Evolutionary conservation across 1,140 invertebrate species (phyloP).

Genomic region (Eueides isabella): DNA sequence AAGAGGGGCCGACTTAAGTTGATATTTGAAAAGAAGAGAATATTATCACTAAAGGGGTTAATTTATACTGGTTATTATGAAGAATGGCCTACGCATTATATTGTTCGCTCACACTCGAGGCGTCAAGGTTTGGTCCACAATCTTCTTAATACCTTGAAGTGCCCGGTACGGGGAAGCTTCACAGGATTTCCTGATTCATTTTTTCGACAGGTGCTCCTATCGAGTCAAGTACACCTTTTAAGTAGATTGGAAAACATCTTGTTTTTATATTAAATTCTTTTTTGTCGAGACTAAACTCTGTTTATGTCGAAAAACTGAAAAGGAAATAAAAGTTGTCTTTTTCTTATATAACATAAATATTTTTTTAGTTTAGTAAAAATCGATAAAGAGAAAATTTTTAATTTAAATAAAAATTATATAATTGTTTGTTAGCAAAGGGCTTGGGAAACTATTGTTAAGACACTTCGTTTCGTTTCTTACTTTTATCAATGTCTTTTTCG

Average conservation of each 20-base stretch:
- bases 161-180: conserved; percentile 40
- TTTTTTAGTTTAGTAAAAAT: too few species aligned
- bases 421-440: too few species aligned
- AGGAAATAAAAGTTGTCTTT: background rate
- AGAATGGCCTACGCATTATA: conserved; percentile 46
- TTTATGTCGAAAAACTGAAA: background rate
- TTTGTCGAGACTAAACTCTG: too few species aligned
- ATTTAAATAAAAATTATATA: too few species aligned
- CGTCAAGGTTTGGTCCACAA: conserved; percentile 68
- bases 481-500: too few species aligned
- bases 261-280: conserved; percentile 15
- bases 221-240: conserved; percentile 20
- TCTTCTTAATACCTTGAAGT: conserved; percentile 69
- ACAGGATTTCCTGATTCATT: conserved; percentile 46
- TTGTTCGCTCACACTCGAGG: conserved; percentile 48
- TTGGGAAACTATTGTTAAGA: too few species aligned
- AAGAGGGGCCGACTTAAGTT: conserved; percentile 40
- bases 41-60: conserved; percentile 26
- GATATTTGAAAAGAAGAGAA: conserved; percentile 12
- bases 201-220: conserved; percentile 61
- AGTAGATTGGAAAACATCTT: conserved; percentile 20
- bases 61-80: conserved; percentile 38
- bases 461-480: too few species aligned
- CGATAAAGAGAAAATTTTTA: too few species aligned
- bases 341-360: too few species aligned